Base-by-base conservation (phyloP, 2,113 vertebrate species). In the Cygnus buccinator region DNA sequence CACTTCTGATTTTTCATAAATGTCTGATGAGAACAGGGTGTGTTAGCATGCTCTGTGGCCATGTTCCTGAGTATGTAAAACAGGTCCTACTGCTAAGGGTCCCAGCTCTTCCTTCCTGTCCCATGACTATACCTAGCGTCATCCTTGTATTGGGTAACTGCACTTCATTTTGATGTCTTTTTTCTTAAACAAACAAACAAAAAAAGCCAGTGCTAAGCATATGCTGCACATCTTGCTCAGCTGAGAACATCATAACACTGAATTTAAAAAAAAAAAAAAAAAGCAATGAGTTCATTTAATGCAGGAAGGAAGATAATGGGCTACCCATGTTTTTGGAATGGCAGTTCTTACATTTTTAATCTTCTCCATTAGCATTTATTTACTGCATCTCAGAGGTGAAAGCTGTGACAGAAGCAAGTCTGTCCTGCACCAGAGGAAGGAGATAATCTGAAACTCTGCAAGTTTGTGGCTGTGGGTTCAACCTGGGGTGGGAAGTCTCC, bases 261-360 rank as follows among this genome's bases (percentile, higher is more conserved):
- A 83, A 54, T 4, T 41, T 62, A 43, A 76, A 94, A 67, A 46
- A 21, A 35, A 46, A 21, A 35, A 59, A 41, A 70, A 48, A 33
- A 33, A 26, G 12, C 17, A 33, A 11, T 41, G 26, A 54, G 22
- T 66, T 89, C 73, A 41, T 87, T 70, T 77, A 79, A 33, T 1
- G 3, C 5, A 2, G 5, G n/a, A 89, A 59, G 46, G 59, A 63
- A 63, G 84, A 25, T 68, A 92, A 84, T 87, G 84, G 48, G 74
- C 65, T 91, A 55, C 11, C 23, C 50, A 11, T 87, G 87, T 37
- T 81, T 76, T 81, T 87, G 31, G 50, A 89, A 44, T 52, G 65
- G 9, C 20, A 9, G 10, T n/a, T 94, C 76, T 78, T 89, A 48
- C 50, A 84, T 94, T 79, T 91, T 91, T 94, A 33, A 91, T 92